Evolutionary conservation across 2,113 vertebrate species (phyloP), one percentile per base, ranked within the genome.

Genomic region (Neopipo cinnamomea): DNA sequence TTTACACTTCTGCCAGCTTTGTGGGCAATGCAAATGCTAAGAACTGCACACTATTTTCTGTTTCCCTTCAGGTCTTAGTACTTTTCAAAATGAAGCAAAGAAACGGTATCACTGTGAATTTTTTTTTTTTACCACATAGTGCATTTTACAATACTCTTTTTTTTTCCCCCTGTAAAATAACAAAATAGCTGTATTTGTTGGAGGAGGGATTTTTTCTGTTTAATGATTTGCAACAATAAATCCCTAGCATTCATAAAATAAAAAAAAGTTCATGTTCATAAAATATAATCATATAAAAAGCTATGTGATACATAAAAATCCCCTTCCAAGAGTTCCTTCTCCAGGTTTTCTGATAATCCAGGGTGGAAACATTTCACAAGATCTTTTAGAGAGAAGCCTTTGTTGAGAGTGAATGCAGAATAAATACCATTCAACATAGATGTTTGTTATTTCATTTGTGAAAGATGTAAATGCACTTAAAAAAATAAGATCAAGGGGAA

Each of bases 321-420:
- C 41, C 14, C 18, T 61, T 92, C 59, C 30, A 39, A 8, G 80
- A 85, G 27, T 41, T 85, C 46, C n/a, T 73, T 73, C 30, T 85
- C 76, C 88, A 78, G 35, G 39, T 86, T 91, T 88, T 90, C 59
- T 61, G 35, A 61, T 56, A 67, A 5, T 89, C 66, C 58, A 33
- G 24, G 6, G 31, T 61, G 23, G 20, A 94, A 88, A 74, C 14
- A 83, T 85, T 92, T 79, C 85, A 81, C 33, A 80, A 86, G 35
- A 47, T 68, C 59, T 87, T 76, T 74, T 30, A 75, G 37, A 82
- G 52, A 68, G 18, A 72, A 83, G 67, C 13, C 5, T 93, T 93
- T 94, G 74, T 86, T 81, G 37, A 66, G 61, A 76, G 12, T 85
- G 81, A 95, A 82, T 89, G 65, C 53, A 91, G 47, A 96, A 85